Base-by-base conservation (phyloP, 2,888 invertebrate species). In the Eucriotettix oculatus region DNA sequence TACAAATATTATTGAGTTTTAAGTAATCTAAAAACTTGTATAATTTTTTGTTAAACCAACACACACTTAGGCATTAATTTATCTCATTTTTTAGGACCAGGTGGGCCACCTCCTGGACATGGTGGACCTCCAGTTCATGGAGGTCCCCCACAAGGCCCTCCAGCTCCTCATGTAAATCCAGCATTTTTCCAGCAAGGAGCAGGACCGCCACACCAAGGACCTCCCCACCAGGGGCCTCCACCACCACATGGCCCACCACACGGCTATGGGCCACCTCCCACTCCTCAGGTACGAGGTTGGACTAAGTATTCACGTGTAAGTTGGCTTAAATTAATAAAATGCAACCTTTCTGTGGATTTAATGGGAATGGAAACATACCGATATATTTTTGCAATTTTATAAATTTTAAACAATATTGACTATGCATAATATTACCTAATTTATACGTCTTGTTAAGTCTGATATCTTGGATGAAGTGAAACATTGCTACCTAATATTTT, bases 131-230 rank as follows among this genome's bases (percentile, higher is more conserved):
- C 77, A 76, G 52, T 64, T 5, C 64, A 64, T 76, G 48, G 75
- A 48, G 78, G 77, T 0, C 78, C 78, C 5, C 78, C 78, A n/a
- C 75, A 76, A 64, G 83, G 82, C 2, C 83, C 83, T 53, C 90
- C 90, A 10, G 93, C 94, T 41, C 94, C 95, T 56, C 95, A 96
- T 74, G 93, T 96, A 66, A 96, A 96, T 78, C 95, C 96, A 52
- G 95, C 95, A 62, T 96, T 96, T 83, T 95, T 95, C 75, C 90
- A 88, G 69, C 90, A 90, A 75, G 75, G 74, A 17, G 79, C 79
- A 53, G 82, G 80, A 43, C 79, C 78, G 11, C 78, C 76, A 42
- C 70, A 78, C 72, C 67, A 75, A 69, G 63, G 75, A 66, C 65
- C 79, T 71, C 76, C 75, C 69, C 73, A 73, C 63, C 82, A 81